Evolutionary conservation across 1,140 invertebrate genomes (phyloP), one percentile per base, ranked within the genome.

Genomic region (Drosophila cardini): DNA sequence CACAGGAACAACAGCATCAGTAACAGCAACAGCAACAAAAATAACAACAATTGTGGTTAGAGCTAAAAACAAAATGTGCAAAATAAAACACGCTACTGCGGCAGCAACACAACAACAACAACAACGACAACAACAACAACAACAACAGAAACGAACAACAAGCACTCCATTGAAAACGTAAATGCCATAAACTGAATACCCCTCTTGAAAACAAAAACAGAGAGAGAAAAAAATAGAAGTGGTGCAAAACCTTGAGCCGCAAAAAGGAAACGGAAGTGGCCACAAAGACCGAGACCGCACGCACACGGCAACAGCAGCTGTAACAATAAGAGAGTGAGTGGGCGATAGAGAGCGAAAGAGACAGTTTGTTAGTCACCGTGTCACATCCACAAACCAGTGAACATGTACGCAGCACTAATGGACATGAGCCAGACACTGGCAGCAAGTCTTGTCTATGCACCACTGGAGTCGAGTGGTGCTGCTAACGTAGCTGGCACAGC

Each of bases 81-180:
- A 75, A 84, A 89, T 80, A 89, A 89, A 87, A 78, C 76, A 77
- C 65, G 79, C 62, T 50, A 69, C 70, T 69, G 77, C 72, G 84
- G 76, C 67, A 72, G 18, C 58, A 65, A 48, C 45, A 63, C 13
- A n/a, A 58, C 32, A 36, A 18, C 21, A 40, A n/a, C 16, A 48
- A 21, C 50, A 70, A 26, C 68, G 46, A 40, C 69, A 67, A 32
- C 56, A 61, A 11, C 69, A 57, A 13, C 57, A 36, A 46, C 43
- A 57, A 32, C 4, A n/a, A 42, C 4, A n/a, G 11, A 30, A 43
- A 16, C n/a, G 32, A 10, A 16, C n/a, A 38, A 10, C 55, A 32
- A 8, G 7, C 63, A 62, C 36, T 55, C 43, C 30, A 15, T 38
- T 48, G 48, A 64, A 64, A 50, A 80, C 72, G 43, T 77, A 84